phyloP scores from a whole-genome alignment of 1,140 invertebrate genomes.

The Charaxes varanes region DNA sequence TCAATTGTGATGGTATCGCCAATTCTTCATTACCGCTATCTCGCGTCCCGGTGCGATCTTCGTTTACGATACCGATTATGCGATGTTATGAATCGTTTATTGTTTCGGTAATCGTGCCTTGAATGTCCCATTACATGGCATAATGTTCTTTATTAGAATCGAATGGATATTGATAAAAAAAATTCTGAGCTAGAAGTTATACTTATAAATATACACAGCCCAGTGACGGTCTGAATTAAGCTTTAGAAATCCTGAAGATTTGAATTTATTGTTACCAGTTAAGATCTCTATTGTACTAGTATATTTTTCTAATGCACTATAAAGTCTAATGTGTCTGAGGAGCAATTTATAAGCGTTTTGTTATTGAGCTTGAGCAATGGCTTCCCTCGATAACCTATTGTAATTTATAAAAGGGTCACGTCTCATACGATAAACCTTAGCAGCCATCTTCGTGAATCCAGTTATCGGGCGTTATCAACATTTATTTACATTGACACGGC shows the following conservation, averaged over 20 bases:
- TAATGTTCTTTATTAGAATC: too few species aligned
- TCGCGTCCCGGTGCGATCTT: conserved; percentile 26
- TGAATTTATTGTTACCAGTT: too few species aligned
- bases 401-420: conserved; percentile 35
- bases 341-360: too few species aligned
- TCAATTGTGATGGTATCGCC: conserved; percentile 38
- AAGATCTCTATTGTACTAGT: too few species aligned
- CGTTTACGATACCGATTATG: conserved; percentile 30
- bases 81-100: conserved; percentile 41
- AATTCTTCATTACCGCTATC: conserved; percentile 35
- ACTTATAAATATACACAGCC: too few species aligned
- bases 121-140: conserved; percentile 34
- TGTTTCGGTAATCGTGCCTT: conserved; percentile 39
- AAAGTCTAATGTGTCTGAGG: too few species aligned
- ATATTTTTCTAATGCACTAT: too few species aligned
- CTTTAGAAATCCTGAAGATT: too few species aligned
- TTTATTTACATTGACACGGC: conserved; percentile 39
- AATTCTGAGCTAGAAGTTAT: too few species aligned
- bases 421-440: conserved; percentile 34
- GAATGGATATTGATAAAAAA: too few species aligned
- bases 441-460: conserved; percentile 39
- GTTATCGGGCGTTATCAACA: conserved; percentile 35
- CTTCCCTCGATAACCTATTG: conserved; percentile 16
- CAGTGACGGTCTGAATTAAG: too few species aligned
- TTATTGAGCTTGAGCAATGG: not conserved